Conservation (phyloP, 2,888 invertebrate genomes). For the Agrochola circellaris region DNA sequence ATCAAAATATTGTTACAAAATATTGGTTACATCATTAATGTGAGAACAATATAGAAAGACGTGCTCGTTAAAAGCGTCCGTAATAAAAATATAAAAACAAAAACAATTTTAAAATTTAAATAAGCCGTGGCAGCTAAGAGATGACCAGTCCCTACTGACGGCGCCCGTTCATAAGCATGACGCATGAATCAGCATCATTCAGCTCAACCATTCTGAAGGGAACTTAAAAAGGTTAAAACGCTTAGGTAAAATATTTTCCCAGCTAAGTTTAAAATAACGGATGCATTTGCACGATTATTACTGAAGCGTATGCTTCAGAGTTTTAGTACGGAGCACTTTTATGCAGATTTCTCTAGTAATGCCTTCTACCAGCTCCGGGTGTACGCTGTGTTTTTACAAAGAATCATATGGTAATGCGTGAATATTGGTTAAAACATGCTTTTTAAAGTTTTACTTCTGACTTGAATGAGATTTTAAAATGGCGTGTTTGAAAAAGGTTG, state of each 20-base stretch:
- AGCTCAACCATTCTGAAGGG: no score
- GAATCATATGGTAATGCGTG: slow-evolving; percentile 19
- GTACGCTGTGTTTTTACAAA: slow-evolving; percentile 2
- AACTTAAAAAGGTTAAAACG: neutral
- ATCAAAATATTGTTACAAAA: no score
- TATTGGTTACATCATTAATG: no score
- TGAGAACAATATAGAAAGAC: no score
- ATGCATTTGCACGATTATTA: slow-evolving; percentile 41
- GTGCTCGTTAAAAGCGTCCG: no score
- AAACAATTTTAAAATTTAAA: no score
- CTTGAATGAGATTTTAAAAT: neutral
- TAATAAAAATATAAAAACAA: no score
- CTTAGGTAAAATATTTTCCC: slow-evolving; percentile 12
- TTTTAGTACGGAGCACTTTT: slow-evolving; percentile 43
- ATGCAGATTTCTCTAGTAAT: slow-evolving; percentile 56
- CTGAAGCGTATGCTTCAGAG: slow-evolving; percentile 27
- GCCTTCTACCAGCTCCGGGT: slow-evolving; percentile 1
- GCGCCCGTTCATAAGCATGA: no score
- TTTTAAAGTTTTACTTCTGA: slow-evolving; percentile 3
- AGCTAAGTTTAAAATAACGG: slow-evolving; percentile 25
- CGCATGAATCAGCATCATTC: no score
- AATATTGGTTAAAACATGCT: slow-evolving; percentile 8
- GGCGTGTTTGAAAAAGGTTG: neutral
- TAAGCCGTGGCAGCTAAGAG: no score
- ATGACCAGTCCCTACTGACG: no score